Percentiles rank a stretch among this genome's conserved stretches.
These are phyloP conservation scores for Bradypodion pumilum DNA, from an alignment of 2,797 vertebrate species.

Conservation along the genomic window DNA sequence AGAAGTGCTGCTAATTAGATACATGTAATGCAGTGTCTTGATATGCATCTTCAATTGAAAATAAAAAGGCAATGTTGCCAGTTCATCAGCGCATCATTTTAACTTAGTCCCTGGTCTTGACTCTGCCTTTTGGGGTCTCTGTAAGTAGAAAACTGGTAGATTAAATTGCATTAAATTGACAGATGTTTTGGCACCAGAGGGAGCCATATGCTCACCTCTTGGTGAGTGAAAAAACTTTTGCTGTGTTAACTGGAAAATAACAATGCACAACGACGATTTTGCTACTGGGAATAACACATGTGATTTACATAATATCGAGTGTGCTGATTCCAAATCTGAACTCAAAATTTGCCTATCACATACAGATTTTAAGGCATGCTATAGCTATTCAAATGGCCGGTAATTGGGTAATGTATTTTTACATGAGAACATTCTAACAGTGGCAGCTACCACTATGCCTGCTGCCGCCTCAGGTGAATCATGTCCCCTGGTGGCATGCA, in stretches of 20 bases:
- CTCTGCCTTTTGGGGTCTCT: background rate
- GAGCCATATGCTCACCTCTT: constrained; percentile 73
- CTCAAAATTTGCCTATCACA: too few relatives aligned
- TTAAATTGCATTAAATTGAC: background rate
- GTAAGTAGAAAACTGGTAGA: background rate
- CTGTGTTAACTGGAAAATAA: constrained; percentile 16
- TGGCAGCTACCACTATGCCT: too few relatives aligned
- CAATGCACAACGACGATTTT: too few relatives aligned
- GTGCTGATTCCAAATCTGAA: too few relatives aligned
- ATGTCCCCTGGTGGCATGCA: too few relatives aligned
- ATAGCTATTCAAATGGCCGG: too few relatives aligned
- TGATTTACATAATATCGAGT: too few relatives aligned
- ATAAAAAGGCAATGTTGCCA: background rate
- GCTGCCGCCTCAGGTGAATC: too few relatives aligned
- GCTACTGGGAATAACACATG: too few relatives aligned
- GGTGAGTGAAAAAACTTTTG: constrained; percentile 11
- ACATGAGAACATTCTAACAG: too few relatives aligned
- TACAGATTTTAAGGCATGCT: too few relatives aligned
- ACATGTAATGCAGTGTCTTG: background rate
- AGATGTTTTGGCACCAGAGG: constrained; percentile 74
- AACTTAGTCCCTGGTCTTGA: background rate
- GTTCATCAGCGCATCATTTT: background rate
- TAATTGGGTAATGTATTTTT: too few relatives aligned
- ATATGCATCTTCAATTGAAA: background rate
- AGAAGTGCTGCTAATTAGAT: background rate